phyloP scores from a whole-genome alignment of 2,888 invertebrate species.

The Cephalotes varians region DNA sequence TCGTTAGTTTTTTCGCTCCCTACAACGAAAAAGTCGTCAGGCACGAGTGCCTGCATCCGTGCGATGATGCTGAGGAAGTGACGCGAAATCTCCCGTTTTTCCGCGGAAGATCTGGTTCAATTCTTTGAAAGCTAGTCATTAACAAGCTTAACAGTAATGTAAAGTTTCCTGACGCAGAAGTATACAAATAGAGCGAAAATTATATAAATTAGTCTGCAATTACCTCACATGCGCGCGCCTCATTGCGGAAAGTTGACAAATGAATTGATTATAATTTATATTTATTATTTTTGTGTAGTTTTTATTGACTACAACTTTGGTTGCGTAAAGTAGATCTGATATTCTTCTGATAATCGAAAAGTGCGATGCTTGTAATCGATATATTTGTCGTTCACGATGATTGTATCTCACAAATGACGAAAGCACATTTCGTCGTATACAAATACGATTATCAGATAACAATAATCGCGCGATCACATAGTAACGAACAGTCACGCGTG shows the following conservation, averaged over 20 bases:
- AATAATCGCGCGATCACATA: constrained; percentile 5
- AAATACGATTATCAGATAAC: constrained; percentile 16
- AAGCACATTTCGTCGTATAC: constrained; percentile 8
- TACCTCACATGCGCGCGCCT: background rate
- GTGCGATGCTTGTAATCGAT: background rate
- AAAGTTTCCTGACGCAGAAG: background rate
- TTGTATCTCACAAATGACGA: constrained; percentile 10
- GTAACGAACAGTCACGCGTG: constrained; percentile 8
- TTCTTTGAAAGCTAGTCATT: background rate
- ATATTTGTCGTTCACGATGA: background rate
- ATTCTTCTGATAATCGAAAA: background rate
- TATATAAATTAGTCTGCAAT: background rate
- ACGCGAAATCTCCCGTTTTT: constrained; percentile 22
- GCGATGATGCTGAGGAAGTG: constrained; percentile 13
- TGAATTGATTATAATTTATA: background rate
- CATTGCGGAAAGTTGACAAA: background rate
- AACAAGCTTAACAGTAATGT: background rate
- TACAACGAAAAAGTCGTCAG: constrained; percentile 32
- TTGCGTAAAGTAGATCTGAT: background rate
- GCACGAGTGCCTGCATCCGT: background rate
- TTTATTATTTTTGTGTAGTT: background rate
- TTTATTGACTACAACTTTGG: background rate
- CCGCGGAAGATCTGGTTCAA: background rate
- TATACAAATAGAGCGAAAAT: background rate
- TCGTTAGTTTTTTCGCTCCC: constrained; percentile 56